phyloP scores from a whole-genome alignment of 2,113 vertebrate genomes.

The Pedetes capensis region DNA sequence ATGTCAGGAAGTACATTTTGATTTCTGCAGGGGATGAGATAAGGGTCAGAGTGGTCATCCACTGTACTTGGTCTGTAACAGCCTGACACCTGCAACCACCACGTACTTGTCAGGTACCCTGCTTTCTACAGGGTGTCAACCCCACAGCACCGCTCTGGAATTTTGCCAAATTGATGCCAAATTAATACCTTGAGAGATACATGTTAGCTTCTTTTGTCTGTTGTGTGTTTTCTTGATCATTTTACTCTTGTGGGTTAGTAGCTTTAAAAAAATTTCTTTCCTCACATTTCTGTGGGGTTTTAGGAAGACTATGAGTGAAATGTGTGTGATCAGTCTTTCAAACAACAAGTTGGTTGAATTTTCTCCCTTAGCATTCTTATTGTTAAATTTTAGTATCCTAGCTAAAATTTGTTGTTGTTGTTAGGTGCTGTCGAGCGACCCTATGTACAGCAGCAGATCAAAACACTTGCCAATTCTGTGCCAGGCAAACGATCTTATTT shows the following conservation, averaged over 20 bases:
- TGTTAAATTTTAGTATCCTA: neutral
- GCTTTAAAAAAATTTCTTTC: neutral
- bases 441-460: no score
- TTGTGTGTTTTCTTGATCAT: neutral
- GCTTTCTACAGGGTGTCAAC: neutral
- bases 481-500: no score
- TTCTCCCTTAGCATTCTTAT: neutral
- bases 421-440: no score
- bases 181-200: neutral
- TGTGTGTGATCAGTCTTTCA: neutral
- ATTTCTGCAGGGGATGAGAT: neutral
- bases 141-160: neutral
- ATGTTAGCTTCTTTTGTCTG: neutral
- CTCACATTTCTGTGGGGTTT: neutral
- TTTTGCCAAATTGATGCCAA: neutral
- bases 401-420: no score
- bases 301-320: neutral
- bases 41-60: neutral
- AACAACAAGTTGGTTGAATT: neutral
- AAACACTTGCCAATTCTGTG: no score
- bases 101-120: no score
- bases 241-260: neutral
- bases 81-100: neutral
- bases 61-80: no score
- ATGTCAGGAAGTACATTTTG: neutral